Conservation (phyloP, 2,888 invertebrate genomes). For the Chloromyia formosa region DNA sequence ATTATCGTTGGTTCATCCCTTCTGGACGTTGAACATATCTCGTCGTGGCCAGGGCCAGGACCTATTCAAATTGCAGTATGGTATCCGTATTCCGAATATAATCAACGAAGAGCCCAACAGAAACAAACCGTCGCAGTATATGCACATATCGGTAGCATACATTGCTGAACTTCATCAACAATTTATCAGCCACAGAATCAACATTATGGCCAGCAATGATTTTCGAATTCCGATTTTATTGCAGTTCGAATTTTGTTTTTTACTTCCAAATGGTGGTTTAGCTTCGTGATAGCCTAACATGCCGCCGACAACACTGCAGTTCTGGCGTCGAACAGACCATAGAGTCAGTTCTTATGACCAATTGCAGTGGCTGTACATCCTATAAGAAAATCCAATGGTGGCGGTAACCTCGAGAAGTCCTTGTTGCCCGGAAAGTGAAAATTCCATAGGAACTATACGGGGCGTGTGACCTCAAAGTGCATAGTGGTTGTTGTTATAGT, state of each 20-base stretch:
- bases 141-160: conserved; percentile 4
- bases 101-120: conserved; percentile 5
- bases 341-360: conserved; percentile 20
- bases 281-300: not conserved
- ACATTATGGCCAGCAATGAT: conserved; percentile 24
- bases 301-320: conserved; percentile 14
- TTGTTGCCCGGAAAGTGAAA: not conserved
- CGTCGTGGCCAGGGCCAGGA: not conserved
- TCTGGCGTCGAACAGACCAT: conserved; percentile 33
- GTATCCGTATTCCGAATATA: not conserved
- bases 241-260: not conserved
- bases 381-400: not conserved
- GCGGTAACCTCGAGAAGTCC: not conserved
- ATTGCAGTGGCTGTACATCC: conserved; percentile 7
- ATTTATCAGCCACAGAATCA: conserved; percentile 34
- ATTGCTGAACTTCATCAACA: conserved; percentile 17
- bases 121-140: not conserved
- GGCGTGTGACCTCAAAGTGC: conserved; percentile 3
- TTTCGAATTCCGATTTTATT: conserved; percentile 23
- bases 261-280: not conserved
- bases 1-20: conserved; percentile 26
- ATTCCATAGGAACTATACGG: not conserved
- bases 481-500: not conserved
- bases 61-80: conserved; percentile 7
- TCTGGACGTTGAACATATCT: not conserved